Base-by-base conservation (phyloP, 2,888 invertebrate genomes). In the Blastobasis lacticolella region DNA sequence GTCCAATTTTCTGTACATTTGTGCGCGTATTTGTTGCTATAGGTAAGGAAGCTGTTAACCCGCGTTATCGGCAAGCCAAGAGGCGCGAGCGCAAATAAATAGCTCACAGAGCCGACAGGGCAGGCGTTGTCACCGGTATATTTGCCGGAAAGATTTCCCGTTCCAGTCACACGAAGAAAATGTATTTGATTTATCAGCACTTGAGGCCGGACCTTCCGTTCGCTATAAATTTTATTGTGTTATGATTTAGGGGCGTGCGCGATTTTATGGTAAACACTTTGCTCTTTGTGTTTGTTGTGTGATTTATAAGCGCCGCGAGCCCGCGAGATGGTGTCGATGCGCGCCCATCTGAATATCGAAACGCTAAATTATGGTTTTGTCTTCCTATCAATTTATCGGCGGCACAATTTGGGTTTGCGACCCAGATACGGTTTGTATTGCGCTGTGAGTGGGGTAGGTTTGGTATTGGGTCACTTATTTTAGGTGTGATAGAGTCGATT, bases 171-270 rank as follows among this genome's bases (percentile, higher is more conserved):
- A 79, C 78, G 78, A 84, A 85, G 84, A 82, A 84, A 85, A 79
- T 81, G 79, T 80, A 77, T 84, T 82, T 85, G 86, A 85, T 85
- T 85, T 87, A 86, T 85, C 77, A 82, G 82, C 81, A 82, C 85
- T 86, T 78, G 80, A 84, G 83, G 81, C 84, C 81, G 85, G 85
- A 87, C 85, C 84, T 84, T 86, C 82, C 84, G 82, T 66, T 73
- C 61, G 83, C 86, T 80, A 86, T 87, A 87, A 85, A 87, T 87
- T 86, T 81, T 85, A 86, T 85, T 87, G 84, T 81, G 82, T 80
- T 86, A 85, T 86, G 86, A 86, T 86, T 86, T 87, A 86, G 81
- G 81, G 71, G 71, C 75, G 78, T 80, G 75, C 81, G 78, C 81
- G 79, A 83, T 85, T 84, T 86, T 83, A 85, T 85, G 86, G 85